Base-by-base conservation (phyloP, 1,140 invertebrate species). In the Myzus persicae region DNA sequence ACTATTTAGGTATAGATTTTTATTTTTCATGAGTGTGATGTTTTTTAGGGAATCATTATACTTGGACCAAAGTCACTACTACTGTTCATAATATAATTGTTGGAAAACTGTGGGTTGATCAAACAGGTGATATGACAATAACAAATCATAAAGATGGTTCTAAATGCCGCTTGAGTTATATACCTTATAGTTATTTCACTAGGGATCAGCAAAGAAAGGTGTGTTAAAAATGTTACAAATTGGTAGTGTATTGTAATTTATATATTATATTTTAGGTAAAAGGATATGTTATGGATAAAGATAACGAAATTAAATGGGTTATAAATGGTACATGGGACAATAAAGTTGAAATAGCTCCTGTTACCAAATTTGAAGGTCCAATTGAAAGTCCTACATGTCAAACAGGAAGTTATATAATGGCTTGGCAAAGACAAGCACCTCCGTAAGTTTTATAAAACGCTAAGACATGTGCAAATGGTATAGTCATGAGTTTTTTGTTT, bases 51-150 rank as follows among this genome's bases (percentile, higher is more conserved):
- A 97, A 99, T 95, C 98, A 99, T 95, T 99, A 99, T 95, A 98
- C 98, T 18, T 99, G 99, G 99, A 96, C 98, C 93, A 99, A 99
- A 96, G 98, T 99, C 42, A 99, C 98, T 22, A 99, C 99, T 24
- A 99, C 99, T 36, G 98, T 99, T 40, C 99, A 99, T 96, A 99
- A 99, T 95, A 99, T 99, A 94, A 99, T 99, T 94, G 99, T 99
- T 67, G 99, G 99, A 91, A 99, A 99, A 95, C 96, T 99, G 93
- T 99, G 99, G 99, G 98, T 99, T 31, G 99, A 99, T 96, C 98
- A 99, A 95, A 98, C 99, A 95, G 99, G 99, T 54, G 99, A 99
- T 95, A 99, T 99, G 98, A 98, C 99, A 95, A 99, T 99, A 94
- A 96, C 97, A 46, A 99, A 99, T 95, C 97, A 98, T 94, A 97